These are phyloP conservation scores for Crax fasciolata DNA, from an alignment of 2,797 vertebrate genomes.

Conservation along the genomic window DNA sequence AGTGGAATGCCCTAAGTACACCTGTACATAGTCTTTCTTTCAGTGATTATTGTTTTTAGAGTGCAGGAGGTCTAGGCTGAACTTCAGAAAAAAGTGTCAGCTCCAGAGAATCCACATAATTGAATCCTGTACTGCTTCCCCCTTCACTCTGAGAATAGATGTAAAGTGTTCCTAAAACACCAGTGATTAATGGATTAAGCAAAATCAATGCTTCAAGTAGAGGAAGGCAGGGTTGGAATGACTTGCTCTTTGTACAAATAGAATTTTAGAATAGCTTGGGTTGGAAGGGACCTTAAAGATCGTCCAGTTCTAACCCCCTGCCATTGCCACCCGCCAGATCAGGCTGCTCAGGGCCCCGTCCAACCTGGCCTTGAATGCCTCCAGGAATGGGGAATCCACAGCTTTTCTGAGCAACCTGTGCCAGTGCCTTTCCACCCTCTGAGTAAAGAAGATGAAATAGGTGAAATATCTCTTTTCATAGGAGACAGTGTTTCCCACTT, in stretches of 20 bases:
- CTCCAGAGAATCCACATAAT: not conserved
- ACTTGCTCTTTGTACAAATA: not conserved
- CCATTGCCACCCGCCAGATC: not conserved
- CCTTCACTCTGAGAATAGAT: not conserved
- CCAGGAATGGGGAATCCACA: not conserved
- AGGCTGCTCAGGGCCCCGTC: not conserved
- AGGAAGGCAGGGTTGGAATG: not conserved
- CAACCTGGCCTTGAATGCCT: not conserved
- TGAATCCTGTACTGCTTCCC: not conserved
- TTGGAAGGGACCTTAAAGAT: not conserved
- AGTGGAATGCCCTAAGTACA: not conserved
- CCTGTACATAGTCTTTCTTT: not conserved
- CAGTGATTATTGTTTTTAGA: not conserved
- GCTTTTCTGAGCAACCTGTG: not conserved
- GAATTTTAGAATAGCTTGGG: not conserved
- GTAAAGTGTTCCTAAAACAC: not conserved
- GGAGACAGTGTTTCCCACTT: not conserved
- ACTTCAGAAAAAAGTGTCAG: not conserved
- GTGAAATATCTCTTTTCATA: not conserved
- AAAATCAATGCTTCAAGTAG: not conserved
- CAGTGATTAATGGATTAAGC: not conserved
- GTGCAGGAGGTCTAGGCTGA: not conserved
- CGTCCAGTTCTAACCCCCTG: not conserved
- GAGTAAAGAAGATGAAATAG: not conserved
- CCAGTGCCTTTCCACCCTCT: not conserved